These are phyloP conservation scores for Xylota segnis DNA, from an alignment of 2,888 invertebrate species.

Conservation along the genomic window DNA sequence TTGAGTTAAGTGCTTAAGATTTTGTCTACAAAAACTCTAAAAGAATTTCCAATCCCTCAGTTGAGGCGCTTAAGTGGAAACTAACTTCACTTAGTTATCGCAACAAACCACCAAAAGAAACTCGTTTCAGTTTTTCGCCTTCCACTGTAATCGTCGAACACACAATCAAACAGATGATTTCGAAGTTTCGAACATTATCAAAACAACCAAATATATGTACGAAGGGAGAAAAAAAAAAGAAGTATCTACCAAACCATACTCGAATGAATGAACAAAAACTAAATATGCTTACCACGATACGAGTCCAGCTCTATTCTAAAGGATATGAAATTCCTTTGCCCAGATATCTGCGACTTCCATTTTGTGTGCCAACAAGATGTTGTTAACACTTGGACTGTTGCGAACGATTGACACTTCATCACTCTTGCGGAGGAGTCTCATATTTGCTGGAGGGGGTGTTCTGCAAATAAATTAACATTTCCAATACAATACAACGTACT, in stretches of 20 bases:
- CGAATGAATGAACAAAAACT: not conserved
- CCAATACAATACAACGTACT: not conserved
- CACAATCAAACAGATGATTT: constrained; percentile 54
- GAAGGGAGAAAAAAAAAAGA: not conserved
- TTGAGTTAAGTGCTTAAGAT: too few species aligned
- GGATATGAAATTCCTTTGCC: constrained; percentile 68
- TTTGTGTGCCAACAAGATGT: constrained; percentile 42
- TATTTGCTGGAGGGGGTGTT: constrained; percentile 25
- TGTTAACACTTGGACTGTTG: constrained; percentile 11
- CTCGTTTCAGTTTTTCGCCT: not conserved
- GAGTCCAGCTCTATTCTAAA: constrained; percentile 26
- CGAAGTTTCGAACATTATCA: constrained; percentile 58
- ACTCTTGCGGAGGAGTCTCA: constrained; percentile 37
- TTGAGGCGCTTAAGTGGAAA: too few species aligned
- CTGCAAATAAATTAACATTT: constrained; percentile 43
- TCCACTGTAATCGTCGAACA: constrained; percentile 25
- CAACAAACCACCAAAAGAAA: too few species aligned
- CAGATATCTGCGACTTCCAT: constrained; percentile 58
- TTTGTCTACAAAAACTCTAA: too few species aligned
- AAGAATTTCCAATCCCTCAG: too few species aligned
- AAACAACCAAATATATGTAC: constrained; percentile 38
- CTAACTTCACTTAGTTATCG: too few species aligned
- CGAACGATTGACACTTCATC: constrained; percentile 42
- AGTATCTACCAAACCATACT: not conserved
- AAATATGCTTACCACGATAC: constrained; percentile 26